phyloP scores from a whole-genome alignment of 2,888 invertebrate genomes.

The Epicampocera succincta region DNA sequence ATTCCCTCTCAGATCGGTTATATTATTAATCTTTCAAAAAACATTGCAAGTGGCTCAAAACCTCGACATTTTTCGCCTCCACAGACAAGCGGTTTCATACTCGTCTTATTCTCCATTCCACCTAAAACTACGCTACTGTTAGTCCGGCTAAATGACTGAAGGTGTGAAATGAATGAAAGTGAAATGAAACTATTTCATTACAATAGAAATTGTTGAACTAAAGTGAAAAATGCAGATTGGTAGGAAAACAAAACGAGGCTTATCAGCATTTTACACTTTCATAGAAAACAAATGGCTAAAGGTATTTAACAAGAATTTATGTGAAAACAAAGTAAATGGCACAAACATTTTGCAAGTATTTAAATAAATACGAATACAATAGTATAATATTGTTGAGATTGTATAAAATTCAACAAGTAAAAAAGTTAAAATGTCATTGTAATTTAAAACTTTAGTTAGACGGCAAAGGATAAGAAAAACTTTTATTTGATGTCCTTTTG shows the following conservation, averaged over 20 bases:
- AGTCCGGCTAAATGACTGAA: neutral
- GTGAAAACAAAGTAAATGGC: neutral
- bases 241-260: slow-evolving; percentile 46
- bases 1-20: no score
- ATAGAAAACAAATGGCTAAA: slow-evolving; percentile 50
- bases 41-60: no score
- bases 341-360: slow-evolving; percentile 20
- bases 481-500: no score
- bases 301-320: slow-evolving; percentile 52
- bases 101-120: no score
- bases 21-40: no score
- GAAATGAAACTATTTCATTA: slow-evolving; percentile 23
- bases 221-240: slow-evolving; percentile 46
- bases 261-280: slow-evolving; percentile 52
- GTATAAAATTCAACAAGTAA: slow-evolving; percentile 32
- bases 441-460: neutral
- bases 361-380: slow-evolving; percentile 25
- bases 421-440: neutral
- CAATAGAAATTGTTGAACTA: slow-evolving; percentile 22
- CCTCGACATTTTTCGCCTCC: no score
- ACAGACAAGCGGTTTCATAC: no score
- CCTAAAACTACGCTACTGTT: neutral
- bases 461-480: neutral
- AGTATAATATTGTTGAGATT: slow-evolving; percentile 4
- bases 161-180: slow-evolving; percentile 17